Conservation (phyloP, 2,113 vertebrate genomes). For the Charadrius vociferus region DNA sequence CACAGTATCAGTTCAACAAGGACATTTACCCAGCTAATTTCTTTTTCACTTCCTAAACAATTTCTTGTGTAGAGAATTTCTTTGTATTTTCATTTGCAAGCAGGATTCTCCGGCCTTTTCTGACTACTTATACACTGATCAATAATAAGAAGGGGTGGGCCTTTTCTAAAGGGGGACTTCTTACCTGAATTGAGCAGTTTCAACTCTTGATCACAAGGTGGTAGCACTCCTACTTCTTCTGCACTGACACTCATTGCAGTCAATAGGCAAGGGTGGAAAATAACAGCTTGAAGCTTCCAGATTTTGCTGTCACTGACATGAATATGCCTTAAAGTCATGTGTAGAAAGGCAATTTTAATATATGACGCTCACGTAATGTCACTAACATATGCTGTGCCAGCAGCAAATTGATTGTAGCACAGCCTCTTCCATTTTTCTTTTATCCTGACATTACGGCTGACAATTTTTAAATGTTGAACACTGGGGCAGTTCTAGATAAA, state of each 20-base stretch:
- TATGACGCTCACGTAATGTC: background rate
- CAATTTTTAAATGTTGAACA: background rate
- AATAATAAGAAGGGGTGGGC: fast-evolving
- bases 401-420: background rate
- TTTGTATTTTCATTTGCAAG: background rate
- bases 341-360: constrained; percentile 8
- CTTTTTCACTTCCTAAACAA: background rate
- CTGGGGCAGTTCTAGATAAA: background rate
- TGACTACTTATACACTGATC: background rate
- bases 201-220: background rate
- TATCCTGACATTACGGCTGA: background rate
- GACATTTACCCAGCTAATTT: background rate
- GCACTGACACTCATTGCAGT: background rate
- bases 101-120: background rate
- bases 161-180: background rate
- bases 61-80: background rate
- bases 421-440: background rate
- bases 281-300: background rate
- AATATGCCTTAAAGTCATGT: background rate
- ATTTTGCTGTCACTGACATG: background rate
- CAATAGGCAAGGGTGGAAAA: background rate
- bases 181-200: background rate
- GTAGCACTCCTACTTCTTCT: background rate
- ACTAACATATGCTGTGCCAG: background rate
- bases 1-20: background rate